These are phyloP conservation scores for Onychorhynchus coronatus DNA, from an alignment of 2,113 vertebrate species.

Conservation along the genomic window DNA sequence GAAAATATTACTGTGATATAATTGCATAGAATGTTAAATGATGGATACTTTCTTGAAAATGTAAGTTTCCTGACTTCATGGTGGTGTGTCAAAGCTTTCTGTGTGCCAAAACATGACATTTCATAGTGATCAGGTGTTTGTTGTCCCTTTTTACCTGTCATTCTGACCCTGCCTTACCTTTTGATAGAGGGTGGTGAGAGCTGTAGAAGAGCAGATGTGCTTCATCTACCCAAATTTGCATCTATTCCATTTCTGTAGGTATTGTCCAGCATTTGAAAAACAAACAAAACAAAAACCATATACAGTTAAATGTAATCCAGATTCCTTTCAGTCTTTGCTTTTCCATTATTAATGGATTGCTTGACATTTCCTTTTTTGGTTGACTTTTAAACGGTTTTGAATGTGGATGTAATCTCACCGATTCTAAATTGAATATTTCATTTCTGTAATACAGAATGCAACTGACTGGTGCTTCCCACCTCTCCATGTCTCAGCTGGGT, in stretches of 20 bases:
- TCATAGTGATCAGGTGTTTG: not conserved
- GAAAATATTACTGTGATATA: not conserved
- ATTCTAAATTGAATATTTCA: not conserved
- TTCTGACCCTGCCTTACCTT: not conserved
- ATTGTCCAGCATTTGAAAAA: not conserved
- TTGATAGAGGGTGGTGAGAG: not conserved
- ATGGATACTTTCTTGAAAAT: not conserved
- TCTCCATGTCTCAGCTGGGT: accelerated
- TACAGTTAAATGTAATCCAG: not conserved
- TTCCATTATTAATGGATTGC: not conserved
- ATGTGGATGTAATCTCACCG: not conserved
- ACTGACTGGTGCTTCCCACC: not conserved
- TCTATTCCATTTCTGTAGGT: not conserved
- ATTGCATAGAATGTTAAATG: conserved; percentile 21
- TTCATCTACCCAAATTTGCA: not conserved
- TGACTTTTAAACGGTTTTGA: not conserved
- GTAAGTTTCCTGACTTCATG: not conserved
- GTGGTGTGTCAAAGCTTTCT: not conserved
- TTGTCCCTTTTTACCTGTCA: not conserved
- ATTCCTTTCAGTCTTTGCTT: not conserved
- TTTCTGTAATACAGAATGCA: not conserved
- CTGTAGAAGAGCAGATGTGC: not conserved
- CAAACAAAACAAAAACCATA: not conserved
- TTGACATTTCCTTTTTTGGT: not conserved
- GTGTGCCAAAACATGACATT: not conserved